phyloP scores from a whole-genome alignment of 2,888 invertebrate species.

The Trichacis sp. region DNA sequence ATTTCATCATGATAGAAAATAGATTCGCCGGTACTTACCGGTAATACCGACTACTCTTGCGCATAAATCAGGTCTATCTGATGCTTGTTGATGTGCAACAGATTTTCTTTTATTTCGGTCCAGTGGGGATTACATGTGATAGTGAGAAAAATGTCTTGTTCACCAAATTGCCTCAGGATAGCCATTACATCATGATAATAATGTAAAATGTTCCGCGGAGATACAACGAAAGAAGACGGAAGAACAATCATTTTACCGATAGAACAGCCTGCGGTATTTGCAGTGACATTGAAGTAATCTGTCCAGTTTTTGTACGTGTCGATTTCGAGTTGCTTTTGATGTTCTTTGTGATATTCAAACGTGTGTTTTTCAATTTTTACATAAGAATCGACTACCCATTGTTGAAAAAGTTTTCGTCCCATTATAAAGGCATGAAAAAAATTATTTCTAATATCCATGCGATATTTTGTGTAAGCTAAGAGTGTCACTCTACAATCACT shows the following conservation, averaged over 20 bases:
- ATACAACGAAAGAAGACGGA: no score
- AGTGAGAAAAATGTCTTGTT: no score
- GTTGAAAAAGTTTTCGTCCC: no score
- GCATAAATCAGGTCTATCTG: no score
- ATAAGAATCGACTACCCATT: no score
- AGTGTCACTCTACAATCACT: constrained; percentile 16
- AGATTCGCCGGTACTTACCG: no score
- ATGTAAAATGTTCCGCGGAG: constrained; percentile 14
- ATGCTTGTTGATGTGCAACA: constrained; percentile 23
- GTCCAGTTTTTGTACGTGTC: neutral
- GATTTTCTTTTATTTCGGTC: constrained; percentile 30
- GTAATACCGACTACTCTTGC: constrained; percentile 30
- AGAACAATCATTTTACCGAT: no score
- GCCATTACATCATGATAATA: constrained; percentile 18
- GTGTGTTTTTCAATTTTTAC: no score
- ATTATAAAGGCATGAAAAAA: constrained; percentile 21
- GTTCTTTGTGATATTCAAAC: constrained; percentile 5
- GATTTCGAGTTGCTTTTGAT: constrained; percentile 14
- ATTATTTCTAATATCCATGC: constrained; percentile 9
- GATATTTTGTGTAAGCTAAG: constrained; percentile 8
- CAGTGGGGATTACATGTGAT: constrained; percentile 36
- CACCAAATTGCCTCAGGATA: no score
- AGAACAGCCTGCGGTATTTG: no score
- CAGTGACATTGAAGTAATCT: no score
- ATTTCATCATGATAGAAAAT: constrained; percentile 46